A percentile compares a stretch with the other conserved stretches of the same genome.
Evolutionary conservation across 2,888 invertebrate genomes (phyloP).

Genomic region (Macrosiphum euphorbiae): DNA sequence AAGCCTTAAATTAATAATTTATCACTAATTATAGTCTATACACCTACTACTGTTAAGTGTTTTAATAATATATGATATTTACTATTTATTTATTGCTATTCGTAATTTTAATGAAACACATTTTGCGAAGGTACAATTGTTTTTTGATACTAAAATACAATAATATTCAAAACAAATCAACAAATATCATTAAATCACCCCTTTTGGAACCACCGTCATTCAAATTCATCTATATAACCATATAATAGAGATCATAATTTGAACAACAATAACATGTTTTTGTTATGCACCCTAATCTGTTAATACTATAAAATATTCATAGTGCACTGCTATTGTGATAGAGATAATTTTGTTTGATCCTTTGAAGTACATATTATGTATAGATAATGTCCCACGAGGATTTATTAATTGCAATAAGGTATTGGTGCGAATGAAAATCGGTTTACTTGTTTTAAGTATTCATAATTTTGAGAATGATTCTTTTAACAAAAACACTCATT

Average conservation of each 20-base stretch:
- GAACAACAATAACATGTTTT: constrained; percentile 43
- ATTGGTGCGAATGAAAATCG: background rate
- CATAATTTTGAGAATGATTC: background rate
- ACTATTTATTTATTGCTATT: background rate
- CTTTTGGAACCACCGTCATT: background rate
- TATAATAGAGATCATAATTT: constrained; percentile 1
- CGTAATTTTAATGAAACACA: background rate
- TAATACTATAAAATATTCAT: constrained; percentile 42
- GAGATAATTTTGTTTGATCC: constrained; percentile 30
- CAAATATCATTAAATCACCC: constrained; percentile 4
- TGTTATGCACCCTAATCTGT: background rate
- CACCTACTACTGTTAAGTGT: too few species aligned
- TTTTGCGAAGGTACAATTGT: background rate
- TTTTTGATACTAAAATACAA: background rate
- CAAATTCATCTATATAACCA: background rate
- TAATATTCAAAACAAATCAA: background rate
- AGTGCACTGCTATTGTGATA: background rate
- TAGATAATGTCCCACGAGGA: background rate
- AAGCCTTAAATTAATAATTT: too few species aligned
- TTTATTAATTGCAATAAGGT: background rate
- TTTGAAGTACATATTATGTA: constrained; percentile 37
- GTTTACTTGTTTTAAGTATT: background rate
- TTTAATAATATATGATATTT: background rate
- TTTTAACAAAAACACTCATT: background rate
- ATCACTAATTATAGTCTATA: too few species aligned